Evolutionary conservation across 2,888 invertebrate species (phyloP), one percentile per base, ranked within the genome.

Genomic region (Pollenia griseotomentosa): DNA sequence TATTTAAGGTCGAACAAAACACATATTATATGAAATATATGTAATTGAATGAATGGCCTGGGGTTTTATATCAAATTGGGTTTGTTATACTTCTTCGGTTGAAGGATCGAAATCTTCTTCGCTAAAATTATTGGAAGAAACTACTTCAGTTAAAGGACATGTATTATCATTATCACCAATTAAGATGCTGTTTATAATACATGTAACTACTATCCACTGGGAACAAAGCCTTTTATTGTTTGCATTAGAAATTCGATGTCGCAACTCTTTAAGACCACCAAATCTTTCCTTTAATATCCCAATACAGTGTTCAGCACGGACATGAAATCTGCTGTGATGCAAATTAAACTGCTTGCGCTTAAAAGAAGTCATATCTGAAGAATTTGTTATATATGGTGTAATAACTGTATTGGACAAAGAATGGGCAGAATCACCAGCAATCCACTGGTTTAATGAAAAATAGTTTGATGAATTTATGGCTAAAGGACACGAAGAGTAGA

Each of bases 391-490:
- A 42, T 77, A 84, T 19, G 78, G 82, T 12, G 81, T 87, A 40
- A 85, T 68, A 8, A 85, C 9, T n/a, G 23, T 65, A 23, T 16
- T 16, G 0, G 57, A 59, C n/a, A 85, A 19, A 2, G 55, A 46
- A 57, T 85, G 82, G 3, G 78, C 82, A 2, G 78, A 65, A 61
- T 82, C 84, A 14, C 78, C 82, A 2, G 87, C 84, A 55, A 87
- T 68, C 78, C 70, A 87, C 44, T 87, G 61, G 7, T 46, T 40
- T 53, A 19, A 42, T 11, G 59, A 74, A 65, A 87, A 84, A 44
- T 73, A 81, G 2, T 48, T 12, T 10, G 59, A n/a, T n/a, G n/a
- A n/a, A n/a, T n/a, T n/a, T n/a, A n/a, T n/a, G n/a, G n/a, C n/a
- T n/a, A n/a, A n/a, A 1, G 78, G 11, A 61, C 59, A 66, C 42